A percentile compares a stretch with the other conserved stretches of the same genome.
Conservation (phyloP, 2,888 invertebrate species). For the Coelinius sp. region DNA sequence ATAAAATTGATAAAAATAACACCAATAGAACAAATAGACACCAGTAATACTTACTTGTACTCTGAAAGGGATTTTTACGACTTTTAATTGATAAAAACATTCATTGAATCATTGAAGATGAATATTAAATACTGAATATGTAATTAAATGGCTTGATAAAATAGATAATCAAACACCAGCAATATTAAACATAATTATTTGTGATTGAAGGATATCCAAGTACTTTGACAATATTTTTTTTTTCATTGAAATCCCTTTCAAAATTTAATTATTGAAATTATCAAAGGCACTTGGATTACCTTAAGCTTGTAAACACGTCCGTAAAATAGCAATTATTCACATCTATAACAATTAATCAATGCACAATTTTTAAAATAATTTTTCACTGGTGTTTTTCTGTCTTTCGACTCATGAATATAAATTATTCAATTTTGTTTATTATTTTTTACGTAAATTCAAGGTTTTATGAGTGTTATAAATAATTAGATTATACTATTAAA, state of each 20-base stretch:
- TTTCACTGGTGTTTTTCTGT: slow-evolving; percentile 6
- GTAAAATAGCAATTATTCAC: not conserved
- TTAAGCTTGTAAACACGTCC: slow-evolving; percentile 1
- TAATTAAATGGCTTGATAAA: not conserved
- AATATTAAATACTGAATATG: too few species aligned
- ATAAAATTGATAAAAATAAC: not conserved
- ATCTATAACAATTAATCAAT: not conserved
- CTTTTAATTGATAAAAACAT: slow-evolving; percentile 20
- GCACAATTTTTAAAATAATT: slow-evolving; percentile 19
- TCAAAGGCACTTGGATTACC: too few species aligned
- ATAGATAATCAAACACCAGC: not conserved
- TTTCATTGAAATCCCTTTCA: not conserved
- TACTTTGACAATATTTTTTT: too few species aligned
- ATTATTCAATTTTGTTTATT: slow-evolving; percentile 10
- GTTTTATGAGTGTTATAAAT: slow-evolving; percentile 60
- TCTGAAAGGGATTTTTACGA: slow-evolving; percentile 44
- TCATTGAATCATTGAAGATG: too few species aligned
- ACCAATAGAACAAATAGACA: slow-evolving; percentile 27
- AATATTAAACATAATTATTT: slow-evolving; percentile 17
- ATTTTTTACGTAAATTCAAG: slow-evolving; percentile 40
- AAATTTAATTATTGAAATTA: not conserved
- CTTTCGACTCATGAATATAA: slow-evolving; percentile 13
- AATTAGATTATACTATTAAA: slow-evolving; percentile 56
- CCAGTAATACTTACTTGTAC: slow-evolving; percentile 28
- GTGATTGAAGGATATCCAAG: too few species aligned